Percentiles rank a stretch among this genome's conserved stretches.
Conservation (phyloP, 2,888 invertebrate species). For the Tetranychus truncatus region DNA sequence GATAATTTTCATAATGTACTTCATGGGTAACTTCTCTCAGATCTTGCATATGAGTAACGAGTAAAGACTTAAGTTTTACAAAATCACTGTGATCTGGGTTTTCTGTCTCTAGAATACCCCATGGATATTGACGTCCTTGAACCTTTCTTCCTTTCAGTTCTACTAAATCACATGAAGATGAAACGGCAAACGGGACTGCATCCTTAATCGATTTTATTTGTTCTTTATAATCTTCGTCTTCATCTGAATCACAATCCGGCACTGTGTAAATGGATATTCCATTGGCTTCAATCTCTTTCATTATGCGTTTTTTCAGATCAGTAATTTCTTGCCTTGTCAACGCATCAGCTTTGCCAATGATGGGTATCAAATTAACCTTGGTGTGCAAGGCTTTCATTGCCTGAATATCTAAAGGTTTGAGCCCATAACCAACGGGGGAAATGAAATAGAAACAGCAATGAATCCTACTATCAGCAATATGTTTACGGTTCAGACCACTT, state of each 20-base stretch:
- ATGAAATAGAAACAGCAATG: conserved; percentile 96
- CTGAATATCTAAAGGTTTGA: conserved; percentile 81
- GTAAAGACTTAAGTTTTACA: conserved; percentile 85
- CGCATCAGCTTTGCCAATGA: conserved; percentile 92
- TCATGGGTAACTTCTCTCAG: conserved; percentile 85
- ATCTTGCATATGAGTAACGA: conserved; percentile 90
- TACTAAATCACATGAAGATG: conserved; percentile 71
- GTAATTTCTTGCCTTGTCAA: conserved; percentile 77
- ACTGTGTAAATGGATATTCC: conserved; percentile 84
- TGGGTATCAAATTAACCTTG: conserved; percentile 79
- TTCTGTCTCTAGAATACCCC: conserved; percentile 96
- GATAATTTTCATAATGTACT: conserved; percentile 85
- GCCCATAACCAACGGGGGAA: conserved; percentile 84
- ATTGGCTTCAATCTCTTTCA: conserved; percentile 74
- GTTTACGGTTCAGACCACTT: conserved; percentile 81
- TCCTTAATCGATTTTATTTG: conserved; percentile 60
- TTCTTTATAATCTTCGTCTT: conserved; percentile 56
- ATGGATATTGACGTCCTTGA: conserved; percentile 81
- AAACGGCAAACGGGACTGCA: conserved; percentile 94
- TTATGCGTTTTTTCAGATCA: conserved; percentile 61
- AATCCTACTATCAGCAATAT: conserved; percentile 88
- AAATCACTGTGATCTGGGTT: conserved; percentile 97
- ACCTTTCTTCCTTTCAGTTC: conserved; percentile 84
- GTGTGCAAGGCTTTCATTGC: conserved; percentile 91
- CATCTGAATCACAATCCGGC: conserved; percentile 81